phyloP scores from a whole-genome alignment of 1,140 invertebrate species.

The Spodoptera frugiperda region DNA sequence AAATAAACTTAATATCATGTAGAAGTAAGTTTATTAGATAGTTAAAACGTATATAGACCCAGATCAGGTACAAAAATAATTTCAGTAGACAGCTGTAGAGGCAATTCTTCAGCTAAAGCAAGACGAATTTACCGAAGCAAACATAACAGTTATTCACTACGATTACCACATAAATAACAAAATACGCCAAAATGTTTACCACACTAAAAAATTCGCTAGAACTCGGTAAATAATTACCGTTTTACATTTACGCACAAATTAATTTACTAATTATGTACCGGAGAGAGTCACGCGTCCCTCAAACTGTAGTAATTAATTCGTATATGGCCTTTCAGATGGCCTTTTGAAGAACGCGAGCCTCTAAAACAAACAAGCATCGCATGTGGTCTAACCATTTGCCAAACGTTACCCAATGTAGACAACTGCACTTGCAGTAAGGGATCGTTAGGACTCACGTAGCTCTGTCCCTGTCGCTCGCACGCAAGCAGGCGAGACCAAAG shows the following conservation, averaged over 20 bases:
- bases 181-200: conserved; percentile 76
- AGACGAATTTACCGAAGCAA: conserved; percentile 63
- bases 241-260: conserved; percentile 72
- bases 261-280: conserved; percentile 68
- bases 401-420: conserved; percentile 55
- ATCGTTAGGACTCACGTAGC: neutral
- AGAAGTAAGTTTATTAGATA: too few relatives aligned
- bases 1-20: too few relatives aligned
- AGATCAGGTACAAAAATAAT: too few relatives aligned
- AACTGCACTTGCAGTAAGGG: conserved; percentile 32
- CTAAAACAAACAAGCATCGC: conserved; percentile 70
- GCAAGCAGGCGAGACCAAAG: neutral
- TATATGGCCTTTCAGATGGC: conserved; percentile 60
- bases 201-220: conserved; percentile 84
- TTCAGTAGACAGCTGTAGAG: too few relatives aligned
- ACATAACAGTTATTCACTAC: conserved; percentile 78
- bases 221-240: conserved; percentile 74
- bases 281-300: conserved; percentile 65
- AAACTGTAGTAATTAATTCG: conserved; percentile 69
- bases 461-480: neutral
- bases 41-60: too few relatives aligned
- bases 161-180: conserved; percentile 78
- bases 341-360: conserved; percentile 63
- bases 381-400: conserved; percentile 80
- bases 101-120: conserved; percentile 36